Evolutionary conservation across 1,140 invertebrate species (phyloP).

Genomic region (Ephestia elutella): DNA sequence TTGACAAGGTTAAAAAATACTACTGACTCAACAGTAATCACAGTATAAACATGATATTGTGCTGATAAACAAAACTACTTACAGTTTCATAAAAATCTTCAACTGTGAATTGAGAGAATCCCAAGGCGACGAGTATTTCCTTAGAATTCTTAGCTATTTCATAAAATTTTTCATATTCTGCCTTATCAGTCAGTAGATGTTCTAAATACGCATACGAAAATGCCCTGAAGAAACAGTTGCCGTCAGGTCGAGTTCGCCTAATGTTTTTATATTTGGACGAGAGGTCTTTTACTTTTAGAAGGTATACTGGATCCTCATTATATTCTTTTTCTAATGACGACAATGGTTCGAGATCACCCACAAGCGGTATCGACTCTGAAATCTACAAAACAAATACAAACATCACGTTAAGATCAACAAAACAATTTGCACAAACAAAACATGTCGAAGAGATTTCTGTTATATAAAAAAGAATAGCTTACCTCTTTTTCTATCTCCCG

Average conservation of each 20-base stretch:
- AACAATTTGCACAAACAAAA: constrained; percentile 4
- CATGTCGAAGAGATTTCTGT: background rate
- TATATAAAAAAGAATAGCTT: constrained; percentile 23
- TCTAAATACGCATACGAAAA: constrained; percentile 97
- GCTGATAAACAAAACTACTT: constrained; percentile 53
- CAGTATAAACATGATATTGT: background rate
- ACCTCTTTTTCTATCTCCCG: constrained; percentile 95
- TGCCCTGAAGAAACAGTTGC: constrained; percentile 97
- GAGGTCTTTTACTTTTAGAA: constrained; percentile 88
- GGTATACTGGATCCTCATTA: constrained; percentile 88
- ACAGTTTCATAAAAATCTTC: constrained; percentile 99
- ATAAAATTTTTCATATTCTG: constrained; percentile 89
- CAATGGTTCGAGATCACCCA: constrained; percentile 84
- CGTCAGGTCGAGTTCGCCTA: constrained; percentile 89
- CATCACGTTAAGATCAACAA: constrained; percentile 36
- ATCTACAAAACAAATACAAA: constrained; percentile 81
- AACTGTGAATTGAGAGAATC: constrained; percentile 97
- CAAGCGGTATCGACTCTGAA: constrained; percentile 87
- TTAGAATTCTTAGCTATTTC: constrained; percentile 90
- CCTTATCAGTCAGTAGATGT: constrained; percentile 86
- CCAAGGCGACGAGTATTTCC: constrained; percentile 88
- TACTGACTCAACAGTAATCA: background rate
- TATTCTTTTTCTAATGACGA: constrained; percentile 88
- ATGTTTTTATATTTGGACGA: constrained; percentile 84
- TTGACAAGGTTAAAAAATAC: background rate